Base-by-base conservation (phyloP, 2,888 invertebrate genomes). In the Punctoribates punctum region DNA sequence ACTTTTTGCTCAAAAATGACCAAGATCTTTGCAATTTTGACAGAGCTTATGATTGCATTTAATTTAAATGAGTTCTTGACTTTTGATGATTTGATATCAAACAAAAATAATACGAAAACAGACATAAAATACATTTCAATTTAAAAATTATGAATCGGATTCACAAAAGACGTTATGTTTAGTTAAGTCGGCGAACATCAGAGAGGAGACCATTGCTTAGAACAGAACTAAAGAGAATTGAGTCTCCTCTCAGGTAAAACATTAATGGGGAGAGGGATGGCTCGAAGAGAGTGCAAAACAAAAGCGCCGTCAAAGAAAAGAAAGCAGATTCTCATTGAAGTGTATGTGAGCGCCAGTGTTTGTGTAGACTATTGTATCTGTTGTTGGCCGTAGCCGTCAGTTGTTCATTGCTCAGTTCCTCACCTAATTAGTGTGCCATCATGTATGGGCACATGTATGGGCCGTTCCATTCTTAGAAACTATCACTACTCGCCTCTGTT, bases 351-450 rank as follows among this genome's bases (percentile, higher is more conserved):
- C 25, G 6, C 25, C 20, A 6, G 6, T 60, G 23, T 25, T 23
- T 60, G 25, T 60, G 20, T n/a, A 25, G 8, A 25, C 25, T 27
- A 60, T 60, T 23, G 20, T 60, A 25, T 5, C 25, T 23, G 11
- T 20, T 60, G 3, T 51, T 51, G n/a, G 17, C n/a, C 5, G 27
- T 60, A 25, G 54, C 54, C 17, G 54, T 60, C 20, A 60, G 60
- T 25, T 60, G 6, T 60, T 25, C 20, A 60, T 60, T 60, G 60
- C 25, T 60, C 60, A 60, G 60, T 60, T 60, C 23, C 25, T 20
- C 60, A 60, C 60, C 60, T 60, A 60, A 60, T 60, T 60, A 60
- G 60, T 60, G 60, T 9, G 60, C 60, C 60, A 60, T 60, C 60
- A 60, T 20, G 60, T 60, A 60, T 60, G 60, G 60, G 60, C 60